Evolutionary conservation across 2,113 vertebrate genomes (phyloP), one percentile per base, ranked within the genome.

Genomic region (Pollimyrus isidori): DNA sequence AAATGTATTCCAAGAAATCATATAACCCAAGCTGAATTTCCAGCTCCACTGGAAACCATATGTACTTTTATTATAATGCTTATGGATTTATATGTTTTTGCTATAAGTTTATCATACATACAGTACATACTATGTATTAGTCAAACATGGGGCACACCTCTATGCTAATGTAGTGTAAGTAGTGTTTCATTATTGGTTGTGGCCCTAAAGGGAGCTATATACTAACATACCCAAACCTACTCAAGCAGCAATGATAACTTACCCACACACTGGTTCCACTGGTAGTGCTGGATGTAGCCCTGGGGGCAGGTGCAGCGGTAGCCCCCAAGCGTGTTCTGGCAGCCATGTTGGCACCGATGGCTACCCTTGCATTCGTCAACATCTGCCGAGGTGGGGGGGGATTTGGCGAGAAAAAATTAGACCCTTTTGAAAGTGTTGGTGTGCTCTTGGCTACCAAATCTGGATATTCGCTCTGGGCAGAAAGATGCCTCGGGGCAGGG

Each of bases 211-310:
- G 83, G 2, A 85, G 83, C 45, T 48, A 7, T n/a, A 42, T 46
- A 45, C 39, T 23, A 84, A 84, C 42, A 1, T 5, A 48, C 21
- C 30, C 73, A 42, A 80, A 42, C 30, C 2, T 4, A 30, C 48
- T 52, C 11, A 7, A 26, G 7, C 30, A 56, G 26, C 85, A 30
- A 15, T 42, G 53, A 39, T n/a, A 10, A 89, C 96, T 96, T 94
- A 97, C 97, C 97, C 4, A 97, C 95, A 92, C 97, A 97, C 56
- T 97, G 97, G 91, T 97, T 97, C 97, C 97, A 97, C 88, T 97
- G 97, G 93, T 96, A 96, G 89, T 97, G 96, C 88, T 97, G 97
- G 46, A 96, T 93, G 42, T 97, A 97, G 1, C 96, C 97, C 26
- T 96, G 95, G 7, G 97, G 97, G 48, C 97, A 97, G 83, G 95